Conservation (phyloP, 1,140 invertebrate species). For the Zaprionus ornatus region DNA sequence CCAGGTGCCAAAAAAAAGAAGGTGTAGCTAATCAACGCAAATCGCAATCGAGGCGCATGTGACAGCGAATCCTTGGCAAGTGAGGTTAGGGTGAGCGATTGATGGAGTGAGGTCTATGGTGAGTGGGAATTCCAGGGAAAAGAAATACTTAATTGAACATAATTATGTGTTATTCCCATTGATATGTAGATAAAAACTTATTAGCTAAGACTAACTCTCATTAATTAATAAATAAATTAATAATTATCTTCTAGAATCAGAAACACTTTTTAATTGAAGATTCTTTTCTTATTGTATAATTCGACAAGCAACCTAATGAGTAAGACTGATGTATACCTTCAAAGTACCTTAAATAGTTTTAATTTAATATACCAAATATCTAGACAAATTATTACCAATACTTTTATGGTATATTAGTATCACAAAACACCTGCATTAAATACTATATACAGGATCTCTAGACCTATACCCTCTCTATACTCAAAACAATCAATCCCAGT, state of each 20-base stretch:
- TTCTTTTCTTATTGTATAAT: too few relatives aligned
- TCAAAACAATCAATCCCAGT: background rate
- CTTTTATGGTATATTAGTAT: background rate
- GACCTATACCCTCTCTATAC: background rate
- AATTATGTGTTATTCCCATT: too few relatives aligned
- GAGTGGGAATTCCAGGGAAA: background rate
- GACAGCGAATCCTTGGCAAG: background rate
- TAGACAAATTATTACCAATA: background rate
- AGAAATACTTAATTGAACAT: too few relatives aligned
- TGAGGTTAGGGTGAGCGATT: background rate
- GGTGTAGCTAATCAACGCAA: background rate
- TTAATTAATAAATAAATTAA: background rate
- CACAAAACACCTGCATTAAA: too few relatives aligned
- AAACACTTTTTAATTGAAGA: too few relatives aligned
- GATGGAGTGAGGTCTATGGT: background rate
- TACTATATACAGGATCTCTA: background rate
- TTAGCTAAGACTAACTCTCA: background rate
- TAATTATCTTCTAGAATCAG: background rate
- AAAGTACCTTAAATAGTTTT: too few relatives aligned
- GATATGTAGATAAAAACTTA: background rate
- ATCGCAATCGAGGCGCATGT: background rate
- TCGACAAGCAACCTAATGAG: too few relatives aligned
- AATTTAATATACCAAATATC: background rate
- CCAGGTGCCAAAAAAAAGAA: constrained; percentile 15
- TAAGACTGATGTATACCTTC: too few relatives aligned